Base-by-base conservation (phyloP, 37 sponge, comb jelly and placozoan species). In the Amphimedon queenslandica region DNA sequence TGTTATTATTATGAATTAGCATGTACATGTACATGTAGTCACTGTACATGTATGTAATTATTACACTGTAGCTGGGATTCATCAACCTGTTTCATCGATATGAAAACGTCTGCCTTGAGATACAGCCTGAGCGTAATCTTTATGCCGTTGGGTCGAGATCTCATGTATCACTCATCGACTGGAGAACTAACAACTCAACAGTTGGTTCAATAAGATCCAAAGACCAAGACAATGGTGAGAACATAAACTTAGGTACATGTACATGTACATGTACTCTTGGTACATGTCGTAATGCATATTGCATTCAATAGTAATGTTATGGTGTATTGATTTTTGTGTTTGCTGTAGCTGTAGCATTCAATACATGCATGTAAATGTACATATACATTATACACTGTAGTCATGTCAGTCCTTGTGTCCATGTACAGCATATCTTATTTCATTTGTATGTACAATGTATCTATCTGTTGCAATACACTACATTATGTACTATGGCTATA, bases 81-180 rank as follows among this genome's bases (percentile, higher is more conserved):
- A 43, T 58, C 13, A 24, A 78, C 31, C 56, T 90, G 70, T 73
- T 81, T 4, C 79, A 77, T 37, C 73, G 82, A 55, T 70, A 74
- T 25, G 90, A 90, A 64, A 90, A 90, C 80, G 90, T 90, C 32
- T 90, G 90, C 69, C 27, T 90, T 42, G 69, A 84, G 43, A 47
- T 77, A 25, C 84, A 90, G 37, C 58, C 68, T 28, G 69, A 67
- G 8, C 5, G 24, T 39, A 69, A 66, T 20, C 42, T 92, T 25
- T 87, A 86, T 55, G 88, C 84, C 37, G 80, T 82, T 21, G 93
- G 93, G n/a, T 92, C 93, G 5, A 79, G 87, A 18, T 82, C 87
- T 31, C 88, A 92, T 63, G 73, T 92, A 8, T 80, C 88, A 1
- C 43, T 92, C 21, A 20, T 92, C 1, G 93, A 92, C 51, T 37